Conservation (phyloP, 2,113 vertebrate species). For the Mugil cephalus region DNA sequence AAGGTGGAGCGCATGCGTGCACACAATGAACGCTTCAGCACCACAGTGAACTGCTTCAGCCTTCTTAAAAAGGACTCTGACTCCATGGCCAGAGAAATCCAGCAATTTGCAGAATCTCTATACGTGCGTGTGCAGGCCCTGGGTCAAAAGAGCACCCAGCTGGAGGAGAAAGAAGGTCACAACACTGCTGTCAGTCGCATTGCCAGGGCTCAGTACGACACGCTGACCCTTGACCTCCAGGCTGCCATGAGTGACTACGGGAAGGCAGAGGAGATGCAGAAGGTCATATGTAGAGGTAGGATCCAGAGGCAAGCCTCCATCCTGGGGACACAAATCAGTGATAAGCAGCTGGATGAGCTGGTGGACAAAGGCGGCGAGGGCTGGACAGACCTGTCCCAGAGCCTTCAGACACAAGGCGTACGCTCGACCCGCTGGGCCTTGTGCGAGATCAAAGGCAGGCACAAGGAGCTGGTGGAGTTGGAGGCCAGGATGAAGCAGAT, state of each 20-base stretch:
- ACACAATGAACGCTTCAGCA: slow-evolving; percentile 89
- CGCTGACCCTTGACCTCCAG: slow-evolving; percentile 85
- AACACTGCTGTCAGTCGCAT: slow-evolving; percentile 85
- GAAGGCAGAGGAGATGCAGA: slow-evolving; percentile 87
- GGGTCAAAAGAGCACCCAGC: slow-evolving; percentile 73
- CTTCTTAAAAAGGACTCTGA: slow-evolving; percentile 91
- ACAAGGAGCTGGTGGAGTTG: slow-evolving; percentile 90
- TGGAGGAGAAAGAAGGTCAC: slow-evolving; percentile 80
- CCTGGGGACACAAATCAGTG: slow-evolving; percentile 87
- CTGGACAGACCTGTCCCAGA: slow-evolving; percentile 87
- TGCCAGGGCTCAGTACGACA: slow-evolving; percentile 81
- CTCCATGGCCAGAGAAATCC: slow-evolving; percentile 89
- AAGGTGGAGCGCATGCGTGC: slow-evolving; percentile 85
- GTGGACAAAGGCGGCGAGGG: slow-evolving; percentile 92
- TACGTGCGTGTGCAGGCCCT: slow-evolving; percentile 85
- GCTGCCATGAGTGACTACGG: slow-evolving; percentile 88
- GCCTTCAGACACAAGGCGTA: slow-evolving; percentile 82
- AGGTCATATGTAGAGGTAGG: slow-evolving; percentile 86
- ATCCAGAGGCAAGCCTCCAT: slow-evolving; percentile 93
- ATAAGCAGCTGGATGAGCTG: slow-evolving; percentile 88
- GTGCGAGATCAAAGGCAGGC: slow-evolving; percentile 88
- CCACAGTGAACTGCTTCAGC: slow-evolving; percentile 88
- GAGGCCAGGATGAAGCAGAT: slow-evolving; percentile 89
- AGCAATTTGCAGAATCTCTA: slow-evolving; percentile 83
- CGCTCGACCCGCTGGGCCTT: slow-evolving; percentile 85